Evolutionary conservation across 2,113 vertebrate species (phyloP), one percentile per base, ranked within the genome.

Genomic region (Diadophis punctatus): DNA sequence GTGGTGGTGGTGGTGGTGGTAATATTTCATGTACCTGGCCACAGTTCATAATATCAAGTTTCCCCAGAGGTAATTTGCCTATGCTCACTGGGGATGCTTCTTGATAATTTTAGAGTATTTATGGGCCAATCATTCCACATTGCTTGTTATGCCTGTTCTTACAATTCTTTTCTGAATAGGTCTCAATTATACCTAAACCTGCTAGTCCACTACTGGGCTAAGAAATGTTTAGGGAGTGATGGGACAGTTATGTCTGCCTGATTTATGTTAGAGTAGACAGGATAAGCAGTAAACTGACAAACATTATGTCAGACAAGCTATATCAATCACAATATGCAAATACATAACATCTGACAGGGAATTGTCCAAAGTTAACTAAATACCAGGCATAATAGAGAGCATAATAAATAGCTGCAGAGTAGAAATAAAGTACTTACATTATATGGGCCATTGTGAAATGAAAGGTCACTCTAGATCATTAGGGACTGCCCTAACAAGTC

Each of bases 211-310:
- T 86, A 86, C 91, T 51, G 86, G 91, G 39, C 92, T 80, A 74
- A 91, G 88, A 94, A 34, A n/a, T 90, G 68, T 91, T 80, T 91
- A 3, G 20, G 87, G 46, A 94, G 53, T n/a, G 90, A 92, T 94
- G 89, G 96, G 94, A 95, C 89, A 94, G 8, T 49, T 48, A 63
- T 39, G 58, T 48, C 43, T n/a, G 43, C 18, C 18, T 63, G 30
- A 49, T 30, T 48, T 90, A 30, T 63, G 39, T 94, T 39, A 53
- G 3, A n/a, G 43, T 43, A 85, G 43, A 27, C 95, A 95, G 87
- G 93, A 87, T 80, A 91, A 91, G 92, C 46, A 80, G 58, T 60
- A 93, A 49, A 90, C 94, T 95, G 91, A 92, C 89, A 91, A 58
- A 51, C 9, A 49, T 48, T 90, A 49, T 89, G 60, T 74, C 48